A percentile compares a stretch with the other conserved stretches of the same genome.
Evolutionary conservation across 2,797 vertebrate genomes (phyloP).

Genomic region (Hybognathus amarus): DNA sequence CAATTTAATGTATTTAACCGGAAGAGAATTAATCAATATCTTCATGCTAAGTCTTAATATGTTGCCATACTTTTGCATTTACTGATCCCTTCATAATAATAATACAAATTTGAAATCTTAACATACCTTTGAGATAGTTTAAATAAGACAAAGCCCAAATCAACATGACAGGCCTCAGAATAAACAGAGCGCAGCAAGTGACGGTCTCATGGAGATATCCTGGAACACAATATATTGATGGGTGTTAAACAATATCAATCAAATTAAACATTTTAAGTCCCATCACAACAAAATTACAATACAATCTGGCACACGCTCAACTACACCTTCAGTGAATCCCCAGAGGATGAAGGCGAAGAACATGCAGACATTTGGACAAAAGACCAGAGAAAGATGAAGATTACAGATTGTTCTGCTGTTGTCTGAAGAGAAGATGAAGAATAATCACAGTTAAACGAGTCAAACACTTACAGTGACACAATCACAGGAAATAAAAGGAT

Average conservation of each 20-base stretch:
- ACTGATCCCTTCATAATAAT: neutral
- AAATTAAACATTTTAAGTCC: neutral
- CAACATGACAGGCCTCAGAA: slow-evolving; percentile 2
- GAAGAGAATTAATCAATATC: neutral
- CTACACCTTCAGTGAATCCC: slow-evolving; percentile 44
- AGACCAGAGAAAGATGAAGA: slow-evolving; percentile 12
- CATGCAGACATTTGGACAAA: slow-evolving; percentile 46
- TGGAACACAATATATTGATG: neutral
- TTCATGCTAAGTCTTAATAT: neutral
- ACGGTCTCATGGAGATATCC: neutral
- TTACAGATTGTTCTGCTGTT: neutral
- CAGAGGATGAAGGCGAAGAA: slow-evolving; percentile 33
- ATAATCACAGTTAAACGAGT: neutral
- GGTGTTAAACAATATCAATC: neutral
- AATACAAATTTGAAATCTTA: neutral
- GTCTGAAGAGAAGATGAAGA: neutral
- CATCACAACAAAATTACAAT: no score
- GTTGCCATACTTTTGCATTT: neutral
- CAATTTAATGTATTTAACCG: neutral
- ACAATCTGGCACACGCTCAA: no score
- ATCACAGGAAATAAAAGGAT: neutral
- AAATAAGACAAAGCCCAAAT: slow-evolving; percentile 3
- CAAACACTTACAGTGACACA: neutral
- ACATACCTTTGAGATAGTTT: slow-evolving; percentile 10
- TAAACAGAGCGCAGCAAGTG: slow-evolving; percentile 6